phyloP scores from a whole-genome alignment of 2,113 vertebrate species.

The Pantherophis guttatus region DNA sequence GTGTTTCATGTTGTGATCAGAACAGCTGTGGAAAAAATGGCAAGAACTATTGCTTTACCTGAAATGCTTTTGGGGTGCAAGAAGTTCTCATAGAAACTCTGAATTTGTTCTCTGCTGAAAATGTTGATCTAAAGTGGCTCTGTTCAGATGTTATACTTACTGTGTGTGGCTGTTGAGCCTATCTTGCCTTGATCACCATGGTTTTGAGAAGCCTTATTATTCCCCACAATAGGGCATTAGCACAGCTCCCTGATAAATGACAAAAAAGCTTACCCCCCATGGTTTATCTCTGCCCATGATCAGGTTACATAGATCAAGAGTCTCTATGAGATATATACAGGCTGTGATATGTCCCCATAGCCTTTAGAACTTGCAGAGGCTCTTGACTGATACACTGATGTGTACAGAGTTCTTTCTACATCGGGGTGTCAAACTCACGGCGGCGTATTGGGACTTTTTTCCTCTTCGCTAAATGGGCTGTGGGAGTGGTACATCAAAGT shows the following conservation, averaged over 20 bases:
- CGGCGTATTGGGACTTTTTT: no score
- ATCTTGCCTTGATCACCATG: no score
- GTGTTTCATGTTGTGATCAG: background rate
- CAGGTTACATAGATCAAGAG: background rate
- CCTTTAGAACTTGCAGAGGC: background rate
- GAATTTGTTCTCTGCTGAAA: background rate
- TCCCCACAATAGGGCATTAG: background rate
- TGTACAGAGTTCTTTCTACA: background rate
- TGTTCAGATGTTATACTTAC: background rate
- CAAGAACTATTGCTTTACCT: background rate
- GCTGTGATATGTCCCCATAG: background rate
- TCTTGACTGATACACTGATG: background rate
- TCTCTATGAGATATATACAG: background rate
- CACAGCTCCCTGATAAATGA: background rate
- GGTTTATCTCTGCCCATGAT: background rate
- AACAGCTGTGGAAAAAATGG: background rate
- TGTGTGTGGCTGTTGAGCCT: accelerated
- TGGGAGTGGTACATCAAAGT: no score
- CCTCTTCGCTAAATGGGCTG: no score
- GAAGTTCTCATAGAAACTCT: background rate
- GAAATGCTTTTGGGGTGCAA: background rate
- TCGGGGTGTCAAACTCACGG: no score
- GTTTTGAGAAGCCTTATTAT: background rate
- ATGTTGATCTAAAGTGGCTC: background rate
- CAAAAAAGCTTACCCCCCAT: background rate